These are phyloP conservation scores for Hippocampus barbouri DNA, from an alignment of 2,113 vertebrate genomes.

Conservation along the genomic window DNA sequence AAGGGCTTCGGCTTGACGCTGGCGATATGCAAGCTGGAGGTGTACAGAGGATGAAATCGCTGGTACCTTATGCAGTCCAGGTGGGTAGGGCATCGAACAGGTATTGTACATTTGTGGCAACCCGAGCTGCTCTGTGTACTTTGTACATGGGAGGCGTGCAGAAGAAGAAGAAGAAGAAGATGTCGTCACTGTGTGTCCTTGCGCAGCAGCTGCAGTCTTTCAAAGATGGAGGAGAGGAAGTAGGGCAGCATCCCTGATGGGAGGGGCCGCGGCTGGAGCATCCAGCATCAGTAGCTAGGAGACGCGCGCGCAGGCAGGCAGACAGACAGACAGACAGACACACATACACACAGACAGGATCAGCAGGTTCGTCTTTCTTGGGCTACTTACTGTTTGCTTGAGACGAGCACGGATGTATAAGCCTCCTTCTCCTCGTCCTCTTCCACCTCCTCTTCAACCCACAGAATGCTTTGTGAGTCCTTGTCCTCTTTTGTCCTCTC, in stretches of 20 bases:
- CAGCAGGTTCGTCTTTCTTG: conserved; percentile 30
- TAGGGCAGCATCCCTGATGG: background rate
- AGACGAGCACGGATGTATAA: conserved; percentile 38
- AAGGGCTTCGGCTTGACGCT: no score
- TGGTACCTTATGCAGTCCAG: no score
- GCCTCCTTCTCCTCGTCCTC: background rate
- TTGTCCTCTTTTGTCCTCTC: conserved; percentile 48
- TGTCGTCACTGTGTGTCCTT: background rate
- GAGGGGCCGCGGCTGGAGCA: conserved; percentile 1
- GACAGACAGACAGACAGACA: conserved; percentile 5
- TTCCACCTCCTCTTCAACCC: conserved; percentile 20
- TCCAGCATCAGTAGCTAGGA: conserved; percentile 26
- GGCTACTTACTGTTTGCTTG: conserved; percentile 29
- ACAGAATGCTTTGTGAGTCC: conserved; percentile 67
- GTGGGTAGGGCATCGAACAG: no score
- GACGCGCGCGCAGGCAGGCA: conserved; percentile 7
- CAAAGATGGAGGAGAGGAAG: background rate
- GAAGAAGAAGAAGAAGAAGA: background rate
- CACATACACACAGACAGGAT: conserved; percentile 18
- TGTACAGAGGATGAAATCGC: no score
- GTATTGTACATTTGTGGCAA: no score
- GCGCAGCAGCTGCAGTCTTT: background rate
- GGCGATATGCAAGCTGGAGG: no score
- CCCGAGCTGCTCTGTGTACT: no score
- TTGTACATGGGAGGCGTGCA: no score